A percentile compares a stretch with the other conserved stretches of the same genome.
Evolutionary conservation across 2,113 vertebrate species (phyloP).

Genomic region (Pangasianodon gigas): DNA sequence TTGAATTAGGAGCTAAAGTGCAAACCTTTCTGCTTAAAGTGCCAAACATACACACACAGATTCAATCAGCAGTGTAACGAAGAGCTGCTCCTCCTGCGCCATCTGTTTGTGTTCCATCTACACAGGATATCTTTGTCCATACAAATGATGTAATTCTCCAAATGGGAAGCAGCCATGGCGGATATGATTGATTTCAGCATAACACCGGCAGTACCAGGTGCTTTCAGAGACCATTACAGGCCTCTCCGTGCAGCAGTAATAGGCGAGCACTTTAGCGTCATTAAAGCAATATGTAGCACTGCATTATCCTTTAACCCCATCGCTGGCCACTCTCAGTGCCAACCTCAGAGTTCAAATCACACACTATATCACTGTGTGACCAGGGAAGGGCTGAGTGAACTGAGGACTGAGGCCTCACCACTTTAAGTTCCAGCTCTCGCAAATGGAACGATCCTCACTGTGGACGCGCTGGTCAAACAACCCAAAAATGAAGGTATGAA

Average conservation of each 20-base stretch:
- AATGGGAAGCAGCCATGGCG: constrained; percentile 73
- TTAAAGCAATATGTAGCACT: constrained; percentile 77
- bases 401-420: not conserved
- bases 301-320: constrained; percentile 79
- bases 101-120: constrained; percentile 49
- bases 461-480: not conserved
- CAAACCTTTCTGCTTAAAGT: constrained; percentile 8
- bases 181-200: constrained; percentile 86
- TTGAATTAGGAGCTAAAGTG: constrained; percentile 24
- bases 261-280: constrained; percentile 78
- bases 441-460: not conserved
- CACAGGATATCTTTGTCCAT: constrained; percentile 67
- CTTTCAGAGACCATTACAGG: constrained; percentile 86
- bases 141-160: constrained; percentile 78
- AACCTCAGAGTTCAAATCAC: constrained; percentile 71
- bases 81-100: constrained; percentile 29
- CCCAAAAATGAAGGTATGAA: not conserved
- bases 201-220: constrained; percentile 81
- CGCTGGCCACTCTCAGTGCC: constrained; percentile 71
- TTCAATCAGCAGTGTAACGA: constrained; percentile 35
- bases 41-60: constrained; percentile 39
- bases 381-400: constrained; percentile 53
- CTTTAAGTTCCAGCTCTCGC: not conserved
- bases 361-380: constrained; percentile 68
- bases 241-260: constrained; percentile 77